Conservation (phyloP, 35 echinoderm and acorn worm species). For the Lytechinus variegatus region DNA sequence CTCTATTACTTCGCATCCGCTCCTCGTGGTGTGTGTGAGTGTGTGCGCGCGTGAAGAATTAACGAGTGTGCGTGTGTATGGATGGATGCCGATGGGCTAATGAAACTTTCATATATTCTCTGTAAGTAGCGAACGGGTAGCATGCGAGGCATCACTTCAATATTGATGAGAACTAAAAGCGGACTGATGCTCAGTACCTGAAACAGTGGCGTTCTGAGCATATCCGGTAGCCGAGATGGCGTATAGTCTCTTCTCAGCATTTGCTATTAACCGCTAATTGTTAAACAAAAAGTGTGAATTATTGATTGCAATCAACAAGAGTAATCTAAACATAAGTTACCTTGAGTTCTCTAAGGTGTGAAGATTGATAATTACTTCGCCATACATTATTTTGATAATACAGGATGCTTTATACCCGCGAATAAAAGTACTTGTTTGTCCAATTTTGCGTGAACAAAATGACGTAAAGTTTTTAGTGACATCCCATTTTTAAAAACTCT, state of each 20-base stretch:
- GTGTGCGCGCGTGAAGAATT: background rate
- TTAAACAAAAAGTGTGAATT: no score
- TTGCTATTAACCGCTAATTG: background rate
- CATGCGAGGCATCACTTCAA: background rate
- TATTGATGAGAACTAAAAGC: background rate
- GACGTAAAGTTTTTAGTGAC: no score
- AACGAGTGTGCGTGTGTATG: no score
- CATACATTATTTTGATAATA: no score
- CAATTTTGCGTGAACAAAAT: no score
- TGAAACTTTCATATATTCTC: background rate
- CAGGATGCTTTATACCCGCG: no score
- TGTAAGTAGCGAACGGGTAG: background rate
- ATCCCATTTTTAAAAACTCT: no score
- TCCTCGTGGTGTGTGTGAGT: background rate
- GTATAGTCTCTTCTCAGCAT: background rate
- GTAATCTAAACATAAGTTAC: no score
- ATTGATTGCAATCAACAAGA: no score
- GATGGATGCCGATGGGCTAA: background rate
- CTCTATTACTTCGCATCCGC: background rate
- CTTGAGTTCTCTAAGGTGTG: no score
- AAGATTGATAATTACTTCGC: no score
- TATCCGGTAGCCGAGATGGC: background rate
- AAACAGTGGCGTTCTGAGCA: background rate
- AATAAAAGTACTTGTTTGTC: no score
- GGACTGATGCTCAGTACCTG: background rate